Evolutionary conservation across 2,797 vertebrate genomes (phyloP).

Genomic region (Caiman crocodilus): DNA sequence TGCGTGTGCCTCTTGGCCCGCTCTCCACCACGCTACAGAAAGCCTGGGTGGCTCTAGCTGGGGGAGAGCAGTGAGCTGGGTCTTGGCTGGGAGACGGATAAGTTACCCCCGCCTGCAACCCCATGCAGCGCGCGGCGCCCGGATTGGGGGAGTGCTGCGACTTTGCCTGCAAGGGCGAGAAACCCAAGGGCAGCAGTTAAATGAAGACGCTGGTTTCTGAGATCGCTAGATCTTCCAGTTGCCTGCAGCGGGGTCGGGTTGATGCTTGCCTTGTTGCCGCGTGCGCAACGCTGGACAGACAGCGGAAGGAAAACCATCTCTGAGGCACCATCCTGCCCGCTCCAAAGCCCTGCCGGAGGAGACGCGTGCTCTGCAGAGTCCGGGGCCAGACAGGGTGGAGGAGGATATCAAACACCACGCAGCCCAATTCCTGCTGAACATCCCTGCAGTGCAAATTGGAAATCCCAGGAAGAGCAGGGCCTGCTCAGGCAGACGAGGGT

Average conservation of each 20-base stretch:
- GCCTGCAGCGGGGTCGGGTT: neutral
- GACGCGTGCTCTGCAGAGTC: no score
- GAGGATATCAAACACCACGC: no score
- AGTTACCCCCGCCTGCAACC: neutral
- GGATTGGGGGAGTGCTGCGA: neutral
- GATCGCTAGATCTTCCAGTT: neutral
- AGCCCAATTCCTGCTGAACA: no score
- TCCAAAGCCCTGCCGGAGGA: no score
- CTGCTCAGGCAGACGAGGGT: neutral
- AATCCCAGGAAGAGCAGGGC: neutral
- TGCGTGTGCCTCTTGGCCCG: neutral
- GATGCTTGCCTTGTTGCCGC: no score
- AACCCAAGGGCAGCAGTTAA: neutral
- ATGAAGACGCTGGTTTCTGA: neutral
- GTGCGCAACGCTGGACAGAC: no score
- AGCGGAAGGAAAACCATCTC: neutral
- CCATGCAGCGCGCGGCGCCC: neutral
- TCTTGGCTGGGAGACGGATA: neutral
- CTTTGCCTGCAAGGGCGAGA: neutral
- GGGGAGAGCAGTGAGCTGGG: neutral
- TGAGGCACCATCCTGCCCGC: neutral
- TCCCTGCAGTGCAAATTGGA: no score
- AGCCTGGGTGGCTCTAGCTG: neutral
- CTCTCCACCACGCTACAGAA: neutral
- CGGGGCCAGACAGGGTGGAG: no score